A percentile compares a stretch with the other conserved stretches of the same genome.
These are phyloP conservation scores for Mus musculus DNA, from an alignment of 2,113 vertebrate genomes.

Conservation along the genomic window GRCm39 chr6:37295001-37295500, in stretches of 20 bases:
- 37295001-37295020: not conserved
- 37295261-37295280: not conserved
- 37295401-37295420: not conserved
- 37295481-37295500: not conserved
- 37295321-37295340: not conserved
- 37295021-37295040: conserved; percentile 25
- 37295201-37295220: not conserved
- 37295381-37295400: not conserved
- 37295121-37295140: not conserved
- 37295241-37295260: conserved; percentile 6
- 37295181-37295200: not conserved
- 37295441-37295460: not conserved
- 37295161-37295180: not conserved
- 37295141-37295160: accelerated
- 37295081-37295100: not conserved
- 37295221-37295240: not conserved
- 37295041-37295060: conserved; percentile 36
- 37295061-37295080: conserved; percentile 1
- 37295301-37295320: not conserved
- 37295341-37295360: not conserved
- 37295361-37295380: not conserved
- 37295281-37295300: not conserved
- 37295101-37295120: not conserved
- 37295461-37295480: not conserved
- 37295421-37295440: not conserved